These are phyloP conservation scores for Aphaenogaster ashmeadi DNA, from an alignment of 1,140 invertebrate species.

Conservation along the genomic window DNA sequence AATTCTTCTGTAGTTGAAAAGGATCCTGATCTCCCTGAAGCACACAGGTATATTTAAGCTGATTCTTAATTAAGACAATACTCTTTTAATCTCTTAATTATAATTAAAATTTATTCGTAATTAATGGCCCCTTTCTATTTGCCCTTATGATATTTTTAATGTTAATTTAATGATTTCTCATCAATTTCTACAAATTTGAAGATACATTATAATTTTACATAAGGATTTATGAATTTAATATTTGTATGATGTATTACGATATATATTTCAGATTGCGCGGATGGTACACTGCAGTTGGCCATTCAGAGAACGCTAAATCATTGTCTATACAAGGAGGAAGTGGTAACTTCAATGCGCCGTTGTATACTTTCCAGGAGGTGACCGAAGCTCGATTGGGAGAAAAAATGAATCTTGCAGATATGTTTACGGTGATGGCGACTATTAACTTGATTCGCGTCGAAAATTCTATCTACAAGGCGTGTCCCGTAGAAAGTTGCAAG, in stretches of 20 bases:
- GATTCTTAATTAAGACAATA: not conserved
- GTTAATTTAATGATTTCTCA: not conserved
- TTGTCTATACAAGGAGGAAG: slow-evolving; percentile 77
- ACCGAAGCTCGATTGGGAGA: slow-evolving; percentile 89
- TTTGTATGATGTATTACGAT: not conserved
- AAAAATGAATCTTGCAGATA: slow-evolving; percentile 91
- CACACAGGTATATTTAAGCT: slow-evolving; percentile 88
- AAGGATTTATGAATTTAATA: not conserved
- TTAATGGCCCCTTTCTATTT: not conserved
- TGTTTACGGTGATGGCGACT: slow-evolving; percentile 91
- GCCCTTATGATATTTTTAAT: not conserved
- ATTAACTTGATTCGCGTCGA: slow-evolving; percentile 91
- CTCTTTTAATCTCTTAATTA: not conserved
- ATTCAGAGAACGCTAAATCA: slow-evolving; percentile 86
- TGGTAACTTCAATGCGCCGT: slow-evolving; percentile 71
- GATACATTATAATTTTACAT: not conserved
- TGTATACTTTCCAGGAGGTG: slow-evolving; percentile 92
- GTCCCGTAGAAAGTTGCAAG: slow-evolving; percentile 95
- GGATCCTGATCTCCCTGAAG: slow-evolving; percentile 96
- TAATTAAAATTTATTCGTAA: not conserved
- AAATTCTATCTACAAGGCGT: slow-evolving; percentile 96
- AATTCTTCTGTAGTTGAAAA: slow-evolving; percentile 90
- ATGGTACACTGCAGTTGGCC: slow-evolving; percentile 95
- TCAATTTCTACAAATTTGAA: not conserved
- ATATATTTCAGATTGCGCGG: slow-evolving; percentile 89